Percentiles rank a stretch among this genome's conserved stretches.
Evolutionary conservation across 2,888 invertebrate species (phyloP).

Genomic region (Drosophila macrospina): DNA sequence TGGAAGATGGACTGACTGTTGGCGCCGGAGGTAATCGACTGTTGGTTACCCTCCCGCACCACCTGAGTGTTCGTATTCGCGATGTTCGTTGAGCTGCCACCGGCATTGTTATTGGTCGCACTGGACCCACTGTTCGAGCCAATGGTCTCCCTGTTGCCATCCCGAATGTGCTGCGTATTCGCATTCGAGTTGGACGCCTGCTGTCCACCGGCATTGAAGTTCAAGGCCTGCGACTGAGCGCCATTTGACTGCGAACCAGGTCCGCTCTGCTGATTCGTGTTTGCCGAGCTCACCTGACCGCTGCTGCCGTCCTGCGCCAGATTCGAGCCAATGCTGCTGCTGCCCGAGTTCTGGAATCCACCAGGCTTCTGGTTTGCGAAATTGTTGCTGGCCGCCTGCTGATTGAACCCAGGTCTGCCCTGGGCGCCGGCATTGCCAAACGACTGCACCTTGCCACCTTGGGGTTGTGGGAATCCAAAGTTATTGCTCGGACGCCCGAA

Average conservation of each 20-base stretch:
- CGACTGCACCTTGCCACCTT: constrained; percentile 55
- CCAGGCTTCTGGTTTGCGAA: constrained; percentile 61
- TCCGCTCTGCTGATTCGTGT: constrained; percentile 79
- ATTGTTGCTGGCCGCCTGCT: constrained; percentile 83
- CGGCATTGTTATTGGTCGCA: constrained; percentile 71
- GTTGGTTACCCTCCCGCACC: constrained; percentile 64
- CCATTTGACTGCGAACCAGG: constrained; percentile 61
- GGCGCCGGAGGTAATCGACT: constrained; percentile 75
- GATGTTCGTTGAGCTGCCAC: constrained; percentile 76
- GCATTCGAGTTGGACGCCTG: constrained; percentile 83
- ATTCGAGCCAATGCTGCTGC: constrained; percentile 83
- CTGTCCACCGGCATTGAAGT: constrained; percentile 75
- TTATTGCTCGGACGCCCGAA: constrained; percentile 34
- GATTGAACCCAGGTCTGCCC: constrained; percentile 69
- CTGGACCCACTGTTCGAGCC: constrained; percentile 79
- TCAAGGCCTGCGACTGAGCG: constrained; percentile 83
- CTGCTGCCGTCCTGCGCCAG: constrained; percentile 81
- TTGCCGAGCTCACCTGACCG: constrained; percentile 83
- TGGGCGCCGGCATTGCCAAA: constrained; percentile 70
- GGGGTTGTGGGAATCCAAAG: constrained; percentile 39
- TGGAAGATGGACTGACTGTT: constrained; percentile 82
- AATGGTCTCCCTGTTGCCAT: constrained; percentile 59
- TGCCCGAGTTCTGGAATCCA: constrained; percentile 66
- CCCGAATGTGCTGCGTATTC: constrained; percentile 71
- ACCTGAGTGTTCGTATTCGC: constrained; percentile 81